Evolutionary conservation across 2,113 vertebrate genomes (phyloP), one percentile per base, ranked within the genome.

Genomic region (Sprattus sprattus): DNA sequence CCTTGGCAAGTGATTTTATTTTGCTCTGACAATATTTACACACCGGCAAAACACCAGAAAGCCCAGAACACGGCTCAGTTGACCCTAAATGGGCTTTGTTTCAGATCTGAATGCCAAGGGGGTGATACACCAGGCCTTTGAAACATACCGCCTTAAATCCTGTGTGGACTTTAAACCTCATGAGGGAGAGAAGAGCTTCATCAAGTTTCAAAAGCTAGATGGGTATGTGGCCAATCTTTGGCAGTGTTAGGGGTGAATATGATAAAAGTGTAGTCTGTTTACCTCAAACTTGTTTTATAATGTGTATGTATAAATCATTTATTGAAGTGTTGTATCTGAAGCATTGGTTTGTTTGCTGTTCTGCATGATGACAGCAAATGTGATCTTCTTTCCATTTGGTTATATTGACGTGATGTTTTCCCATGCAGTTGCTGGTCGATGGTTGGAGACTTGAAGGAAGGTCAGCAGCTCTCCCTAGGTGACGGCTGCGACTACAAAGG

Each of bases 131-230:
- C 92, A 94, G 81, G 89, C 94, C 0, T 94, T 97, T 91, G 96
- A 97, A 91, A 95, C 96, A 93, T 97, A 94, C 84, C 95, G 95
- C 49, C 93, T 97, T 9, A 97, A 94, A 87, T 95, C 96, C 20
- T 97, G 96, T 49, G 9, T 97, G 82, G 95, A 96, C 87, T 97
- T 97, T 89, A 97, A 96, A 88, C 95, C 96, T 0, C 95, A 96
- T 49, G 94, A 95, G 89, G 96, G 96, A 85, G 96, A 97, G 64
- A 86, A 44, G 15, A 88, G 88, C 0, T 96, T 93, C 15, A 94
- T 97, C 89, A 92, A 93, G 75, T 96, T 97, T 88, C 92, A 86
- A 82, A 91, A 96, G 82, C 91, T 91, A 88, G 0, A 9, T 0
- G 96, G 96, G 96, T 97, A 92, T 92, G 92, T 78, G 8, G 52